phyloP scores from a whole-genome alignment of 2,888 invertebrate species.

The Heliothis peltigera region DNA sequence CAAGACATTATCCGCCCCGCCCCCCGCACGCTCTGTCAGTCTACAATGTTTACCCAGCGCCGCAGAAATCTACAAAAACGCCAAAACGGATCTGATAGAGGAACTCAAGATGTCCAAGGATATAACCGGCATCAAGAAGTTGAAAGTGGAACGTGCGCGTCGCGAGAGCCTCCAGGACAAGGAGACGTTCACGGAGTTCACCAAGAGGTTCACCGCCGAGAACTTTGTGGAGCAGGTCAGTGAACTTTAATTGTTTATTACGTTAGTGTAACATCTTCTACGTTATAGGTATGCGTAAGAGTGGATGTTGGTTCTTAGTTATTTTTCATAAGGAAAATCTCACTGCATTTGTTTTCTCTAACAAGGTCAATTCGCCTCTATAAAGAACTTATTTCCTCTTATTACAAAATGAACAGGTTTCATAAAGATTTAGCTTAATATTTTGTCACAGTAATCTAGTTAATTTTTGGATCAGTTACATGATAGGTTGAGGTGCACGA shows the following conservation, averaged over 20 bases:
- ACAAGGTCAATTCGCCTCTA: background rate
- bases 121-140: constrained; percentile 97
- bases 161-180: constrained; percentile 95
- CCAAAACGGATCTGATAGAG: constrained; percentile 96
- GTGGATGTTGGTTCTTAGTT: constrained; percentile 30
- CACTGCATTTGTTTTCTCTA: constrained; percentile 3
- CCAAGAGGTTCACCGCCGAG: constrained; percentile 95
- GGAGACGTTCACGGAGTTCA: constrained; percentile 95
- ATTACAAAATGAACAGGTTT: constrained; percentile 1
- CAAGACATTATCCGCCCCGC: constrained; percentile 95
- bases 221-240: constrained; percentile 97
- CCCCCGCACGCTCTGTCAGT: constrained; percentile 92
- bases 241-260: constrained; percentile 63
- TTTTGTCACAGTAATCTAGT: background rate
- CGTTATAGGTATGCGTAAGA: constrained; percentile 24
- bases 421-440: background rate
- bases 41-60: constrained; percentile 92
- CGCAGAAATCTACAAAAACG: constrained; percentile 92
- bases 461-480: constrained; percentile 5
- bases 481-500: background rate
- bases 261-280: constrained; percentile 6
- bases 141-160: constrained; percentile 97
- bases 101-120: constrained; percentile 98
- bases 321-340: background rate
- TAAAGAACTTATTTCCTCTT: constrained; percentile 1